These are phyloP conservation scores for Sesia bembeciformis DNA, from an alignment of 2,888 invertebrate species.

Conservation along the genomic window DNA sequence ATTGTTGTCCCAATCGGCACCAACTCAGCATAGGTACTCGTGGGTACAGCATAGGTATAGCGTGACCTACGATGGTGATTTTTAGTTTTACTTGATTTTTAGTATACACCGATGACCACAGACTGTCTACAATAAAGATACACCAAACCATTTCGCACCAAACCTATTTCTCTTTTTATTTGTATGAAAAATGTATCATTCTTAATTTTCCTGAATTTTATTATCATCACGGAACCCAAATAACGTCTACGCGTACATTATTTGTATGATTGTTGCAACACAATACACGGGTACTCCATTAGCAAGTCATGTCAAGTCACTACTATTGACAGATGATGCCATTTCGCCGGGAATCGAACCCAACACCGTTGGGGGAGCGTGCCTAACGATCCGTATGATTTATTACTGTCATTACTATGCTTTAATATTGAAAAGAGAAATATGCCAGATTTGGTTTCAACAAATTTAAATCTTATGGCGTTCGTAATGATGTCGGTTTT, in stretches of 20 bases:
- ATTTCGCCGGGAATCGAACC: slow-evolving; percentile 71
- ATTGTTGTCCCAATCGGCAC: too few species aligned
- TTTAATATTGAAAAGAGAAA: slow-evolving; percentile 35
- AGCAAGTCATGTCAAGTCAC: slow-evolving; percentile 68
- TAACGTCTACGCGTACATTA: not conserved
- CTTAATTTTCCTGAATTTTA: too few species aligned
- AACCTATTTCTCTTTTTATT: too few species aligned
- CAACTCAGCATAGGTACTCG: too few species aligned
- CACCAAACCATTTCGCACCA: too few species aligned
- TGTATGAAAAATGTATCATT: too few species aligned
- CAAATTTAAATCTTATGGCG: slow-evolving; percentile 11
- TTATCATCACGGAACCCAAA: too few species aligned
- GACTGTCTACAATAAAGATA: too few species aligned
- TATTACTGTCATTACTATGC: slow-evolving; percentile 68
- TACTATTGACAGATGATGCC: slow-evolving; percentile 72
- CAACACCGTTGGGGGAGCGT: slow-evolving; percentile 53
- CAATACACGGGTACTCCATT: slow-evolving; percentile 65
- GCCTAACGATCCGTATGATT: slow-evolving; percentile 73
- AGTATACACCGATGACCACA: too few species aligned
- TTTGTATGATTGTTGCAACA: slow-evolving; percentile 32
- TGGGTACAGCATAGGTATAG: too few species aligned
- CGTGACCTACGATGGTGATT: too few species aligned
- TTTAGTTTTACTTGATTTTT: too few species aligned
- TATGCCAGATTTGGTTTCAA: slow-evolving; percentile 22
- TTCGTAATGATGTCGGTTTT: slow-evolving; percentile 7